Evolutionary conservation across 2,888 invertebrate genomes (phyloP), one percentile per base, ranked within the genome.

Genomic region (Tubulanus polymorphus): DNA sequence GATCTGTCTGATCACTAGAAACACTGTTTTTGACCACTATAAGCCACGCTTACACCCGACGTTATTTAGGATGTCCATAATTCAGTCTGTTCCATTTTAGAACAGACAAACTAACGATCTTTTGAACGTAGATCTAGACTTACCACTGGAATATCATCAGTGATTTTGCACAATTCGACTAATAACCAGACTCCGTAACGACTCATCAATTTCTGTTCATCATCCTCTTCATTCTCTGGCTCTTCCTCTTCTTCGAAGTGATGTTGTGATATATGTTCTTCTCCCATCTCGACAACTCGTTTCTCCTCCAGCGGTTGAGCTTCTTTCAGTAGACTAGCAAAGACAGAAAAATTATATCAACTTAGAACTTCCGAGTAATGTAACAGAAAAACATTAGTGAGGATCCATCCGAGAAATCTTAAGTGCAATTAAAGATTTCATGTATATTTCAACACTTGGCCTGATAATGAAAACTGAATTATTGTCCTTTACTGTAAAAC

Each of bases 171-270:
- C 60, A 96, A 85, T 12, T 95, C 95, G 46, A 96, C 93, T 75
- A 99, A 85, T 64, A 99, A 82, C 95, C 97, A 97, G 53, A 97
- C 93, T 1, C 97, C 99, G 79, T 96, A 99, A 63, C 77, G 66
- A 65, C 75, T 77, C 28, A 77, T 64, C 62, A 78, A 66, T 55
- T 74, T 76, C 46, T 71, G 61, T 55, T 76, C 76, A 12, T 72
- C 72, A 1, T 63, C 67, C 52, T 72, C 73, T 59, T 72, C 74
- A 45, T 67, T 64, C 30, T 70, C 68, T 45, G 70, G 71, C 28
- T 75, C 75, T 30, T 75, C 76, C 37, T 74, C 75, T 29, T 65
- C 62, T 72, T 91, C 91, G 5, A 52, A 37, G 35, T 54, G 51
- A 25, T 47, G 47, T 12, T 55, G 50, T 28, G 49, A 35, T 12